Evolutionary conservation across 1,140 invertebrate genomes (phyloP).

Genomic region (Eumaeus atala): DNA sequence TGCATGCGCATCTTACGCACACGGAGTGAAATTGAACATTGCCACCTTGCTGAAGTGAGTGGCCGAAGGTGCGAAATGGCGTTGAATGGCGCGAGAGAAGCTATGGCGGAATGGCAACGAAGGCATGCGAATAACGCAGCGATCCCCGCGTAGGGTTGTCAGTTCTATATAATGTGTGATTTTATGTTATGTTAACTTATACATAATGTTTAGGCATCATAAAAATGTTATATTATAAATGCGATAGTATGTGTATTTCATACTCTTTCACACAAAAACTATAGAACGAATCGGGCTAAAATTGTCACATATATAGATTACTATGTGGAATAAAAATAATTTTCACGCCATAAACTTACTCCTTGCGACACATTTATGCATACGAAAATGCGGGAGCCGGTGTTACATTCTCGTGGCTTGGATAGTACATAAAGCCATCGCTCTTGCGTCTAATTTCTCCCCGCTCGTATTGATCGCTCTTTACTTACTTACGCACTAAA

Average conservation of each 20-base stretch:
- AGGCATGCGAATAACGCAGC: constrained; percentile 41
- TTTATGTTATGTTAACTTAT: too few species aligned
- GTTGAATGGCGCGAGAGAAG: constrained; percentile 38
- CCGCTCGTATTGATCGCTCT: too few species aligned
- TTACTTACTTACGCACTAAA: too few species aligned
- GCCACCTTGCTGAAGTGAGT: constrained; percentile 16
- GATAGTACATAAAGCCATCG: too few species aligned
- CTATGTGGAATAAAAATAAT: too few species aligned
- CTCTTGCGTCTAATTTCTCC: too few species aligned
- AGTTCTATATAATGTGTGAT: background rate
- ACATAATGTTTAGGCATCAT: too few species aligned
- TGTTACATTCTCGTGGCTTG: too few species aligned
- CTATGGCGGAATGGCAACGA: constrained; percentile 39
- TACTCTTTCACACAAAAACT: background rate
- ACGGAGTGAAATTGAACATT: constrained; percentile 10
- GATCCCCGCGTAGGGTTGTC: constrained; percentile 29
- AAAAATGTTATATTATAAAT: too few species aligned
- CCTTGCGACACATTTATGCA: too few species aligned
- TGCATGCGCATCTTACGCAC: background rate
- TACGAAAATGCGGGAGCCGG: too few species aligned
- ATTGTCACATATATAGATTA: background rate
- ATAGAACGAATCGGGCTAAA: background rate
- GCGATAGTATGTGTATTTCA: background rate
- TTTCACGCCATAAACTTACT: too few species aligned
- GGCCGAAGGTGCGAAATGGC: constrained; percentile 42